Percentiles rank a stretch among this genome's conserved stretches.
These are phyloP conservation scores for Calcarius lapponicus DNA, from an alignment of 2,797 vertebrate genomes.

Conservation along the genomic window DNA sequence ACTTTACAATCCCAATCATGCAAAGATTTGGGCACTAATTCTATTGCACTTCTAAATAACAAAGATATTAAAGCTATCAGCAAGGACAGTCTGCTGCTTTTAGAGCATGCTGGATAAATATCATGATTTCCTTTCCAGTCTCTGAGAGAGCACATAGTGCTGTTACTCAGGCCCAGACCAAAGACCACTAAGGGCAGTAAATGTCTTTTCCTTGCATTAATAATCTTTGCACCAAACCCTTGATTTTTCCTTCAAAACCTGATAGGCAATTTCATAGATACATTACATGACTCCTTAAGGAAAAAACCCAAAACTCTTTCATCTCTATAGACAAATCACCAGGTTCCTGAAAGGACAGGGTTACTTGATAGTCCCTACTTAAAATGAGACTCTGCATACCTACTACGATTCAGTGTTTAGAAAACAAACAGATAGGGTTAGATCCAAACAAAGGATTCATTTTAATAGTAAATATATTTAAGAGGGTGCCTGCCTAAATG, in stretches of 20 bases:
- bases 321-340: neutral
- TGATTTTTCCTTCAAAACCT: neutral
- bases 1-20: neutral
- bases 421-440: constrained; percentile 75
- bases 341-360: neutral
- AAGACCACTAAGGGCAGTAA: neutral
- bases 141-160: neutral
- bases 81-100: neutral
- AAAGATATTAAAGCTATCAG: neutral
- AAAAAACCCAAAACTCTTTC: neutral
- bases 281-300: neutral
- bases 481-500: constrained; percentile 67
- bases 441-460: constrained; percentile 64
- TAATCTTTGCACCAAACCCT: neutral
- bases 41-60: neutral
- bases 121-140: neutral
- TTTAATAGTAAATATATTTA: constrained; percentile 68
- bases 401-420: constrained; percentile 66
- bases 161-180: neutral
- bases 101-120: neutral
- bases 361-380: constrained; percentile 48
- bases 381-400: constrained; percentile 51
- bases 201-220: neutral
- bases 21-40: neutral
- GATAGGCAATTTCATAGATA: neutral